Evolutionary conservation across 2,888 invertebrate genomes (phyloP), one percentile per base, ranked within the genome.

Genomic region (Chrysolina americana): DNA sequence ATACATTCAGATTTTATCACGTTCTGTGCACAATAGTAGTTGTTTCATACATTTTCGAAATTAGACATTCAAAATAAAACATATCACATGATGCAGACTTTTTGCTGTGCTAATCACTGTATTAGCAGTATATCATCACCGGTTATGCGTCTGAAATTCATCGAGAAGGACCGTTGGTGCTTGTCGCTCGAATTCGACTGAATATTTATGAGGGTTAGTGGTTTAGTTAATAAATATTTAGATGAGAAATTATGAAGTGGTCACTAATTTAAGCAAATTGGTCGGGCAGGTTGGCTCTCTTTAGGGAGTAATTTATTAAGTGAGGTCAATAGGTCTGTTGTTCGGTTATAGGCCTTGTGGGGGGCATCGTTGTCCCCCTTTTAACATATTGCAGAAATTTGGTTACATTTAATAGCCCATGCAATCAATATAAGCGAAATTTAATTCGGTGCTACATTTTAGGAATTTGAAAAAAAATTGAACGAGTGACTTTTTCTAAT

Each of bases 191-290:
- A 19, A 47, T 21, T 23, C 13, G 47, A 48, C 50, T 68, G 47
- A 65, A 71, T 71, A 71, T 71, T 70, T 70, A 70, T 65, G 65
- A 70, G 65, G 64, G 53, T 70, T 41, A 36, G 36, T 68, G 53
- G 53, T 44, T 59, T 41, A 36, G 50, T 68, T 68, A 68, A 68
- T 68, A 70, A 70, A 70, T 70, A 70, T 65, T 41, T 21, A 70
- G 63, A 70, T 64, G 64, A 41, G 68, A 56, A 65, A 53, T 53
- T 68, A 68, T 53, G 28, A 48, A 48, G 36, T 68, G 53, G 41
- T 19, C 15, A 48, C 65, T 65, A 65, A 50, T 68, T 68, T 53
- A 36, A n/a, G 68, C 68, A 41, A 68, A 68, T 68, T 68, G 68
- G 44, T 17, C 21, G 53, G 53, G 68, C 68, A 68, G 53, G 44